Evolutionary conservation across 2,888 invertebrate genomes (phyloP).

Genomic region (Agelastica alni): DNA sequence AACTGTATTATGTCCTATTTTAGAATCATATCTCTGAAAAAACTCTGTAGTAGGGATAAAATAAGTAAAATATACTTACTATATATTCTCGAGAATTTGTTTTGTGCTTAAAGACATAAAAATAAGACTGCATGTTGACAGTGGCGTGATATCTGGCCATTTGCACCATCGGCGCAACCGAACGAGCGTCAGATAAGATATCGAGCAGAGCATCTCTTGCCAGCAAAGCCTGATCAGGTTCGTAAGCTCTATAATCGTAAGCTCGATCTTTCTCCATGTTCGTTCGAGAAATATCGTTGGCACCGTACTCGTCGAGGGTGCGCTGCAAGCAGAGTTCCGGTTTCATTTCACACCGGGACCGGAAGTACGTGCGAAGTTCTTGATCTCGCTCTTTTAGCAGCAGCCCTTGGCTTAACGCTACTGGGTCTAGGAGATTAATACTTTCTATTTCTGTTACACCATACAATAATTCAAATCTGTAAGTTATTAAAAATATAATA

Average conservation of each 20-base stretch:
- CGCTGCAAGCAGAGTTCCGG: constrained; percentile 69
- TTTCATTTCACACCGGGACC: constrained; percentile 76
- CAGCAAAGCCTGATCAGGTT: constrained; percentile 45
- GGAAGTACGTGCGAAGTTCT: constrained; percentile 76
- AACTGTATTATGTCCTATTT: too few species aligned
- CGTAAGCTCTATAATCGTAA: constrained; percentile 36
- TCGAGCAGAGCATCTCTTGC: constrained; percentile 78
- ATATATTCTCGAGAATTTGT: constrained; percentile 78
- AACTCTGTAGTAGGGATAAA: too few species aligned
- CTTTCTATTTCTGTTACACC: constrained; percentile 85
- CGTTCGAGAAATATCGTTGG: constrained; percentile 35
- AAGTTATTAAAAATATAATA: too few species aligned
- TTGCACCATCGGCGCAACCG: constrained; percentile 79
- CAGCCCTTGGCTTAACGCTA: constrained; percentile 74
- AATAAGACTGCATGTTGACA: constrained; percentile 77
- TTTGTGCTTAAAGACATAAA: constrained; percentile 88
- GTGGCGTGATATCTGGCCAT: constrained; percentile 77
- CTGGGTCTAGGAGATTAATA: constrained; percentile 74
- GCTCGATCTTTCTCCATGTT: constrained; percentile 31
- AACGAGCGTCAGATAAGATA: constrained; percentile 86
- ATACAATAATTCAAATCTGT: constrained; percentile 82
- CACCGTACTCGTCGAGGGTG: constrained; percentile 65
- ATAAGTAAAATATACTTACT: constrained; percentile 63
- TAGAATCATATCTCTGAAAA: too few species aligned
- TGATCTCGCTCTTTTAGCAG: constrained; percentile 75